These are phyloP conservation scores for Picus viridis DNA, from an alignment of 2,797 vertebrate genomes.

Conservation along the genomic window DNA sequence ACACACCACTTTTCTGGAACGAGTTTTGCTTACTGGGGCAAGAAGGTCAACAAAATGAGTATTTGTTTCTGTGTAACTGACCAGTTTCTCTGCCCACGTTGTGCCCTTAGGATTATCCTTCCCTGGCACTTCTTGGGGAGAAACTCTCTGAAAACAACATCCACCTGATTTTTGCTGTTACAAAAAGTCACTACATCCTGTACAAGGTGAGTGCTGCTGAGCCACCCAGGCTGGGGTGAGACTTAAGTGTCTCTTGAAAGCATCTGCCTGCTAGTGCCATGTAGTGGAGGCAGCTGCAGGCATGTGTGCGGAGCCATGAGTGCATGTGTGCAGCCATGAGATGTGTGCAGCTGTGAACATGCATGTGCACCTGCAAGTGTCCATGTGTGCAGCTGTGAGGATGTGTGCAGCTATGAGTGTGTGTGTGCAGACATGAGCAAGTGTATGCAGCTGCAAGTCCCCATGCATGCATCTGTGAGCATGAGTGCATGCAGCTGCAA, in stretches of 20 bases:
- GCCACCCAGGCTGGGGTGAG: rapidly evolving
- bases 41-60: background rate
- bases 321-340: background rate
- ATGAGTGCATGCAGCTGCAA: background rate
- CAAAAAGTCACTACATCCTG: slow-evolving; percentile 90
- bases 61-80: background rate
- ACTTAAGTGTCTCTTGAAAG: background rate
- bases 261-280: background rate
- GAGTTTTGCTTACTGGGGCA: background rate
- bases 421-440: too few species aligned
- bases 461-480: too few species aligned
- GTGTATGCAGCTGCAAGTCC: too few species aligned
- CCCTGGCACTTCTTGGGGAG: slow-evolving; percentile 94
- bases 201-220: slow-evolving; percentile 86
- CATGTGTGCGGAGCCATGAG: too few species aligned
- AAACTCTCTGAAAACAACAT: slow-evolving; percentile 97
- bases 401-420: too few species aligned
- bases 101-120: slow-evolving; percentile 90
- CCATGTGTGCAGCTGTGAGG: too few species aligned
- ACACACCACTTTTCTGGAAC: background rate
- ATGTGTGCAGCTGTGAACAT: background rate
- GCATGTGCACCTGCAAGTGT: too few species aligned
- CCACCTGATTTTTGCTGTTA: slow-evolving; percentile 96
- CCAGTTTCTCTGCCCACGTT: background rate
- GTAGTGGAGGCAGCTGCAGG: background rate